phyloP scores from a whole-genome alignment of 2,888 invertebrate genomes.

The Parnassius orleans region DNA sequence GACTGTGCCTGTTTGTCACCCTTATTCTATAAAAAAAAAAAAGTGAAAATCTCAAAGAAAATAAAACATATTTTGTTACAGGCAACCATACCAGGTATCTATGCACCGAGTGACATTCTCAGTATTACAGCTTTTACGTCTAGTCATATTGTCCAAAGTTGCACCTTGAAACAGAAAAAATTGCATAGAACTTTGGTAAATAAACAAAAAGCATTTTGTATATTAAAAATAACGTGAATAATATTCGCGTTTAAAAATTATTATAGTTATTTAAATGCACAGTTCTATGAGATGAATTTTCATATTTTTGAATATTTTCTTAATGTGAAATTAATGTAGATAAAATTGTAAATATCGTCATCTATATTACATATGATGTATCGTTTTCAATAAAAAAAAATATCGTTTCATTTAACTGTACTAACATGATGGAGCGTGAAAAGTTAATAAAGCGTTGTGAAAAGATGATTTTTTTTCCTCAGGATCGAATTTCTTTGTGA shows the following conservation, averaged over 20 bases:
- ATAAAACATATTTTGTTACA: slow-evolving; percentile 16
- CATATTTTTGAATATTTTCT: slow-evolving; percentile 55
- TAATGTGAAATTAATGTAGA: slow-evolving; percentile 40
- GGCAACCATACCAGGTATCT: slow-evolving; percentile 6
- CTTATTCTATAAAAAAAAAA: too few relatives aligned
- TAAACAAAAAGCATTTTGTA: slow-evolving; percentile 42
- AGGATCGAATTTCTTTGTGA: too few relatives aligned
- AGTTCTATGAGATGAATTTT: slow-evolving; percentile 47
- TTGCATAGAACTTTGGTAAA: neutral
- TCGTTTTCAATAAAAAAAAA: too few relatives aligned
- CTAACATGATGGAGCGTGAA: too few relatives aligned
- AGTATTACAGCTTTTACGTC: slow-evolving; percentile 22
- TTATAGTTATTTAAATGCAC: slow-evolving; percentile 49
- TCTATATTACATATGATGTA: slow-evolving; percentile 51
- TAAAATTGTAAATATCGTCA: slow-evolving; percentile 48
- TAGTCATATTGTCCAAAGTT: slow-evolving; percentile 39
- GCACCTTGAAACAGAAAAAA: slow-evolving; percentile 14
- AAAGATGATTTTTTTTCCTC: too few relatives aligned
- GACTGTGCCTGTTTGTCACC: too few relatives aligned
- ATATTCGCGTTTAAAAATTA: slow-evolving; percentile 17
- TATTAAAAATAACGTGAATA: slow-evolving; percentile 14
- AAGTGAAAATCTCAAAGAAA: too few relatives aligned
- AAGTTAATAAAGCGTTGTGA: too few relatives aligned
- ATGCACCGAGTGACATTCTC: slow-evolving; percentile 7
- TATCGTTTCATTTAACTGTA: too few relatives aligned